Conservation (phyloP, 1,140 invertebrate genomes). For the Phenacoccus solenopsis region DNA sequence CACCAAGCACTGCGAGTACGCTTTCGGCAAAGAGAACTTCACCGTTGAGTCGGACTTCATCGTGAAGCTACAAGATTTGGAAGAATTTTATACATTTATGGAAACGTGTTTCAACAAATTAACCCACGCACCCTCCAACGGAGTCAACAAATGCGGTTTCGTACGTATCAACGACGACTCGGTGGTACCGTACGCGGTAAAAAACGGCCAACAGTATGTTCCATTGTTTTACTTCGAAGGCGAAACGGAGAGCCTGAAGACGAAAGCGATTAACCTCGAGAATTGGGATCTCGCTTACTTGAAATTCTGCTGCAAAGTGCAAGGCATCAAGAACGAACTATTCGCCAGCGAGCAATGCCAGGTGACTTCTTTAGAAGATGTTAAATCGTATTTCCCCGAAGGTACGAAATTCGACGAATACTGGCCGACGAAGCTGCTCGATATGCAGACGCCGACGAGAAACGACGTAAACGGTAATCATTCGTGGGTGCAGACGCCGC, state of each 20-base stretch:
- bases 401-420: conserved; percentile 80
- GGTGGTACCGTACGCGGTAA: conserved; percentile 81
- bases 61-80: conserved; percentile 70
- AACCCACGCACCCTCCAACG: conserved; percentile 43
- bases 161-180: conserved; percentile 88
- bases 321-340: conserved; percentile 78
- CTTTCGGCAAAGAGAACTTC: conserved; percentile 81
- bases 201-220: conserved; percentile 71
- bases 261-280: conserved; percentile 67
- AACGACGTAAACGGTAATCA: conserved; percentile 18
- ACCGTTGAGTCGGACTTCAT: conserved; percentile 71
- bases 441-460: conserved; percentile 48
- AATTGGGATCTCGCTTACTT: conserved; percentile 85
- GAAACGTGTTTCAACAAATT: conserved; percentile 77
- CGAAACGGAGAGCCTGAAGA: conserved; percentile 76
- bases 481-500: conserved; percentile 10
- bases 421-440: conserved; percentile 75
- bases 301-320: conserved; percentile 88
- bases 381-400: conserved; percentile 78
- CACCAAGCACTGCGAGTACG: conserved; percentile 74
- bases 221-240: conserved; percentile 90
- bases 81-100: conserved; percentile 80
- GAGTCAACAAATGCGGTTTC: conserved; percentile 76
- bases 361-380: conserved; percentile 76
- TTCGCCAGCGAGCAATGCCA: conserved; percentile 79